Conservation (phyloP, 2,797 vertebrate species). For the Aphelocoma californica region DNA sequence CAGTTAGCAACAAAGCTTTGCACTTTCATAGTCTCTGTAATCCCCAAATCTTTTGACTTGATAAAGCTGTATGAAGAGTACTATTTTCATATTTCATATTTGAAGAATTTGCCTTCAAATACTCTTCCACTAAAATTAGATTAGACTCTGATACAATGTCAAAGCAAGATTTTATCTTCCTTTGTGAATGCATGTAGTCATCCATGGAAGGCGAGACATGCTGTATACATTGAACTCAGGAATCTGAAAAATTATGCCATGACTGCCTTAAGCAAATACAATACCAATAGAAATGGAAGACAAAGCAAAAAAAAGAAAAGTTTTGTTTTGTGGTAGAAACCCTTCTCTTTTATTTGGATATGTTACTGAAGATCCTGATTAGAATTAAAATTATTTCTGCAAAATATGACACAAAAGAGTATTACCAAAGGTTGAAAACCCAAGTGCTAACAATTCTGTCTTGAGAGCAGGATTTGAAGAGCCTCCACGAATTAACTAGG, state of each 20-base stretch:
- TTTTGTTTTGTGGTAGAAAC: not conserved
- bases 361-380: not conserved
- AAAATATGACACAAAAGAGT: not conserved
- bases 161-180: not conserved
- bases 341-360: not conserved
- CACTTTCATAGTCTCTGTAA: not conserved
- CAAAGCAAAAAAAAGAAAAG: not conserved
- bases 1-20: not conserved
- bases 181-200: not conserved
- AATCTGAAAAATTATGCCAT: not conserved
- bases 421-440: not conserved
- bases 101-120: not conserved
- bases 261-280: not conserved
- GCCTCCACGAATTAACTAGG: not conserved
- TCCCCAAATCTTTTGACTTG: not conserved
- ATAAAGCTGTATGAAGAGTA: not conserved
- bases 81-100: not conserved
- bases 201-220: not conserved
- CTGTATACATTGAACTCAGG: not conserved
- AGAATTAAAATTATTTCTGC: not conserved
- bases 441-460: not conserved
- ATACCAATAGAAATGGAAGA: not conserved
- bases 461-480: not conserved
- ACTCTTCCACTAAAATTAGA: not conserved
- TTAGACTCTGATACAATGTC: not conserved